Evolutionary conservation across 2,888 invertebrate genomes (phyloP), one percentile per base, ranked within the genome.

Genomic region (Agrenia bidenticulata): DNA sequence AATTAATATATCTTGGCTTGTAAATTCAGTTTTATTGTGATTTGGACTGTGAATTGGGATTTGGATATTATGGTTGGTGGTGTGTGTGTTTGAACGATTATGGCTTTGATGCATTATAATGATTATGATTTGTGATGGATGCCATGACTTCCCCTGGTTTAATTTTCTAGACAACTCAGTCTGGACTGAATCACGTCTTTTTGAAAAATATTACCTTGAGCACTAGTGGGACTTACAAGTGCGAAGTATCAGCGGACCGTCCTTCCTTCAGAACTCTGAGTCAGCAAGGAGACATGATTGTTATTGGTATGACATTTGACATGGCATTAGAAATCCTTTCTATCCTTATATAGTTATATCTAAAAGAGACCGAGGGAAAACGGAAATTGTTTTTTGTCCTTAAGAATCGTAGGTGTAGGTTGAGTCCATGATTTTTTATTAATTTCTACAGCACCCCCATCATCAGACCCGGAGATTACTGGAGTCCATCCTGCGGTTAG

Each of bases 401-500:
- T n/a, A n/a, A n/a, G n/a, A n/a, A n/a, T n/a, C n/a, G n/a, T n/a
- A n/a, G n/a, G n/a, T n/a, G n/a, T n/a, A n/a, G n/a, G n/a, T n/a
- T n/a, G n/a, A 15, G 19, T 19, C 45, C 15, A 45, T 45, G 19
- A 45, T 45, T 45, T 15, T 45, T 45, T 9, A 45, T 45, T 45
- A 45, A 45, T 45, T 45, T 11, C 45, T 32, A 54, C 64, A 73
- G 75, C 75, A 65, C 75, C 73, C 58, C 75, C 75, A 41, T 63
- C 65, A 21, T 51, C 65, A 45, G 70, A 63, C 49, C 75, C 75
- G 49, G 72, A 67, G 56, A 73, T 75, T 21, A 67, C 65, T 64
- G 74, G 74, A 60, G 57, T 72, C 26, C 65, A 63, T 45, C 58
- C 65, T 49, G 66, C 64, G 42, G 68, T 65, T 50, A 86, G 88